These are phyloP conservation scores for Tenrec ecaudatus DNA, from an alignment of 2,113 vertebrate genomes.

Conservation along the genomic window DNA sequence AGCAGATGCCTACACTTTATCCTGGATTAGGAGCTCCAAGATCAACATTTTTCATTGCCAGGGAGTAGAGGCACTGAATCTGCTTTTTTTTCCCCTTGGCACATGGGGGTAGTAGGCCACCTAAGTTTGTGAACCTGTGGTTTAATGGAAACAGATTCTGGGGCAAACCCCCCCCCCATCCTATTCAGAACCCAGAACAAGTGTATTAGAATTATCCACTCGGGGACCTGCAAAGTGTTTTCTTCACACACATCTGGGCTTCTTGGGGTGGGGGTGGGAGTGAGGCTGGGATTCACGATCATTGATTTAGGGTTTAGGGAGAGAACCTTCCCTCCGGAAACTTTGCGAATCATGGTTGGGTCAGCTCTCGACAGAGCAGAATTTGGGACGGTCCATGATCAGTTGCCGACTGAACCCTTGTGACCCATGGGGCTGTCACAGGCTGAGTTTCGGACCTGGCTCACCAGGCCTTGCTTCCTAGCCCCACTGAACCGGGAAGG, in stretches of 20 bases:
- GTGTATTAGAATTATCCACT: rapidly evolving
- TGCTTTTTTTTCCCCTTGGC: no score
- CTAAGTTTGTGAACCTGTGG: no score
- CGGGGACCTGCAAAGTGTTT: background rate
- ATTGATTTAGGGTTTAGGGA: background rate
- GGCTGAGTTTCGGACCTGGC: background rate
- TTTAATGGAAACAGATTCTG: background rate
- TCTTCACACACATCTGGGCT: background rate
- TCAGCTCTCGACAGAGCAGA: no score
- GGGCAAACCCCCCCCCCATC: rapidly evolving
- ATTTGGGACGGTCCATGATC: background rate
- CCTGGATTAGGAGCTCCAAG: no score
- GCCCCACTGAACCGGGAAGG: background rate
- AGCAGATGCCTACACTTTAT: no score
- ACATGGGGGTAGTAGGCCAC: no score
- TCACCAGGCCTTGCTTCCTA: background rate
- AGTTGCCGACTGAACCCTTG: background rate
- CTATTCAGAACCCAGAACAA: no score
- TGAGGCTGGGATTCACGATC: background rate
- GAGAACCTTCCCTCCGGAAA: background rate
- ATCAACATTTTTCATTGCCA: no score
- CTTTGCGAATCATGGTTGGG: no score
- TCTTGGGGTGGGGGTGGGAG: background rate
- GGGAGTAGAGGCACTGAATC: no score
- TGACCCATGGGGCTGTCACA: background rate